Conservation (phyloP, 2,113 vertebrate species). For the Benitochromis conjunctus region DNA sequence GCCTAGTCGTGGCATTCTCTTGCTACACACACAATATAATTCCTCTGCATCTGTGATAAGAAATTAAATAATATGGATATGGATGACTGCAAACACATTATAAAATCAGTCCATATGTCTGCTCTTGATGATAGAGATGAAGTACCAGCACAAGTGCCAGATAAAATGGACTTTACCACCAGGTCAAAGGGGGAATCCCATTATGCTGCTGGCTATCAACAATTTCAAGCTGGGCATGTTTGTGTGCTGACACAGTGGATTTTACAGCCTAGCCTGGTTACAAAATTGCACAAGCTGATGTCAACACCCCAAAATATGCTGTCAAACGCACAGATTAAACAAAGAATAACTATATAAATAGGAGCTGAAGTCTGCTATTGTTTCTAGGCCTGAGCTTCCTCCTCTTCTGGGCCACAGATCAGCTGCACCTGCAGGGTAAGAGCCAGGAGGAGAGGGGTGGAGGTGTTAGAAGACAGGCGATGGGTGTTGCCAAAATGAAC, state of each 20-base stretch:
- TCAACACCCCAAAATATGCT: constrained; percentile 10
- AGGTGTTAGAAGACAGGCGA: constrained; percentile 1
- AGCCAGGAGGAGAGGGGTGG: constrained; percentile 32
- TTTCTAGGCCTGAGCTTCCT: constrained; percentile 54
- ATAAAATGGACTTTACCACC: neutral
- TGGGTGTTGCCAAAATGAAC: constrained; percentile 17
- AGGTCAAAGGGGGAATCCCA: neutral
- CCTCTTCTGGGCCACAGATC: constrained; percentile 14
- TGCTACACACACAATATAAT: neutral
- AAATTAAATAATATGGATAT: neutral
- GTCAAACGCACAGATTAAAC: constrained; percentile 40
- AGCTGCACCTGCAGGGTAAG: constrained; percentile 65
- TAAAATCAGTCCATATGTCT: neutral
- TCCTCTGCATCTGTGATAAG: neutral
- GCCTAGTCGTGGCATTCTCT: neutral
- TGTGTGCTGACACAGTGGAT: constrained; percentile 2
- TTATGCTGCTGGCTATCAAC: neutral
- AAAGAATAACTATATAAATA: constrained; percentile 63
- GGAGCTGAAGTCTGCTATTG: constrained; percentile 57
- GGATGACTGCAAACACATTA: neutral
- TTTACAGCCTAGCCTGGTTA: neutral
- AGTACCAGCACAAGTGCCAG: neutral
- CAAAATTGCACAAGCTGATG: constrained; percentile 3
- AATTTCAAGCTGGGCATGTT: neutral
- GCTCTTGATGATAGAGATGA: neutral